A percentile compares a stretch with the other conserved stretches of the same genome.
These are phyloP conservation scores for Caenorhabditis sp. DNA, from an alignment of 2,888 invertebrate genomes.

Conservation along the genomic window DNA sequence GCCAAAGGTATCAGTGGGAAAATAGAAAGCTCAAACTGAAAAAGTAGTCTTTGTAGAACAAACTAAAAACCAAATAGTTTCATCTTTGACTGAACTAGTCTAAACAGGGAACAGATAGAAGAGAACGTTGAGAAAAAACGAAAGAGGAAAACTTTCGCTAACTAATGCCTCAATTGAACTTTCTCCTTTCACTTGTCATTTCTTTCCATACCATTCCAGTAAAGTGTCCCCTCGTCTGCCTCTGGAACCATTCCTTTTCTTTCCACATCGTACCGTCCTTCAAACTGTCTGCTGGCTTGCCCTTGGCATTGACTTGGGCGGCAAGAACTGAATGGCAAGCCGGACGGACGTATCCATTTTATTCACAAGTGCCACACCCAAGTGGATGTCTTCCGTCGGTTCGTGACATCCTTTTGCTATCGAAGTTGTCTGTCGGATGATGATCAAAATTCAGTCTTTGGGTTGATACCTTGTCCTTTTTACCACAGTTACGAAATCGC, in stretches of 20 bases:
- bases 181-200: slow-evolving; percentile 36
- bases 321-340: slow-evolving; percentile 34
- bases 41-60: no score
- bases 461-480: slow-evolving; percentile 1
- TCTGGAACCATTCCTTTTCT: slow-evolving; percentile 35
- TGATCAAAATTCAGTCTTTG: slow-evolving; percentile 14
- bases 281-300: slow-evolving; percentile 13
- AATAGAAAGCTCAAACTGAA: not conserved
- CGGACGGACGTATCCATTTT: slow-evolving; percentile 23
- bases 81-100: not conserved
- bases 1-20: not conserved
- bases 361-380: slow-evolving; percentile 55
- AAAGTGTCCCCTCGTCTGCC: slow-evolving; percentile 6
- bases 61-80: not conserved
- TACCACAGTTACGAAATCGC: slow-evolving; percentile 30
- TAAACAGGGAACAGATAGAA: slow-evolving; percentile 21
- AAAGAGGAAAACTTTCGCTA: slow-evolving; percentile 38
- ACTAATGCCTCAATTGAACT: slow-evolving; percentile 53
- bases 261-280: slow-evolving; percentile 19
- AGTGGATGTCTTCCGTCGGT: slow-evolving; percentile 26
- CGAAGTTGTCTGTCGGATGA: not conserved
- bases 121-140: not conserved
- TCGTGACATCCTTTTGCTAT: slow-evolving; percentile 12
- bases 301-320: slow-evolving; percentile 38
- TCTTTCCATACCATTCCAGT: slow-evolving; percentile 16